Evolutionary conservation across 2,113 vertebrate species (phyloP).

Genomic region (Cisticola juncidis): DNA sequence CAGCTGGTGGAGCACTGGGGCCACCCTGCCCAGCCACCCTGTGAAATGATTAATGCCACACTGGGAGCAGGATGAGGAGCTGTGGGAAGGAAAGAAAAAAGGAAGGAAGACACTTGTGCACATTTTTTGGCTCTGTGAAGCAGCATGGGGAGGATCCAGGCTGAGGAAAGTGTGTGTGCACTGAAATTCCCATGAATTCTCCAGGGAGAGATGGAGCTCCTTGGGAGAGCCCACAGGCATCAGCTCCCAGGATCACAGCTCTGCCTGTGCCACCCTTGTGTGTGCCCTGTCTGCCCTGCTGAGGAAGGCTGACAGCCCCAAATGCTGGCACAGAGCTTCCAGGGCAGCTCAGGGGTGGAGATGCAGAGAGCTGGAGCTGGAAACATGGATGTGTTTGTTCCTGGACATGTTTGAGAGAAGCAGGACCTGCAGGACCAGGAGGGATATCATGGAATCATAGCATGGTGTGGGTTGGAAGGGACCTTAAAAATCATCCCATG

Average conservation of each 20-base stretch:
- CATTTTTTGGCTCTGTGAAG: background rate
- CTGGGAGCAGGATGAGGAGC: rapidly evolving
- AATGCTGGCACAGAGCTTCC: background rate
- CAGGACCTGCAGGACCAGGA: background rate
- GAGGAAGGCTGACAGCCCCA: background rate
- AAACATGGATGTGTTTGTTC: background rate
- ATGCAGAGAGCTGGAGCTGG: background rate
- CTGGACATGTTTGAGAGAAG: background rate
- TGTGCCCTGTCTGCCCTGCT: background rate
- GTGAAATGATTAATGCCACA: background rate
- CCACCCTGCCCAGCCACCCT: background rate
- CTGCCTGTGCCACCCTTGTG: rapidly evolving
- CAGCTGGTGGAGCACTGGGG: background rate
- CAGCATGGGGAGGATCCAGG: background rate
- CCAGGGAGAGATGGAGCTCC: background rate
- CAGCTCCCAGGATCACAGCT: background rate
- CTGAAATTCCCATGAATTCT: background rate
- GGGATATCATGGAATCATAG: background rate
- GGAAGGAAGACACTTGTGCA: background rate
- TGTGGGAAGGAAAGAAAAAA: background rate
- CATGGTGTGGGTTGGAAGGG: background rate
- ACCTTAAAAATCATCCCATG: background rate
- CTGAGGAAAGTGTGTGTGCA: background rate
- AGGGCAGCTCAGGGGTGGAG: background rate
- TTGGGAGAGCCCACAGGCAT: background rate